Conservation (phyloP, 2,113 vertebrate species). For the Prionailurus viverrinus region DNA sequence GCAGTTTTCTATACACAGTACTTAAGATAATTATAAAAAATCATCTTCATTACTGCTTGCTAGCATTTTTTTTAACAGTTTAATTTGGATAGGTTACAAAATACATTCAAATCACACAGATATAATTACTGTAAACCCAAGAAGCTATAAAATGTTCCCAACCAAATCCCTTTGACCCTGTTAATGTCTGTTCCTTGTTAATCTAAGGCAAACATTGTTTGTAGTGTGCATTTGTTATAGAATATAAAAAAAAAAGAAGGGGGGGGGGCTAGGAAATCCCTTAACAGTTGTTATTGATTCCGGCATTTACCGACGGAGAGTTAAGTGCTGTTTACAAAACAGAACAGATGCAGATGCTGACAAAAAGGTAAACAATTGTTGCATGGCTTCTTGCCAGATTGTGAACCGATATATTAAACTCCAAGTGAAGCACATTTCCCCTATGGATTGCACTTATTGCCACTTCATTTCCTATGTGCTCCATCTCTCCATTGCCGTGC, state of each 20-base stretch:
- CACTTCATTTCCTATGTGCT: conserved; percentile 98
- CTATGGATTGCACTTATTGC: conserved; percentile 98
- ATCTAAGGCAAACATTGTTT: conserved; percentile 91
- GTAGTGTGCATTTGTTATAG: conserved; percentile 85
- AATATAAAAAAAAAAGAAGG: conserved; percentile 86
- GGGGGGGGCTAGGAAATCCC: conserved; percentile 92
- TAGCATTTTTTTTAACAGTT: conserved; percentile 88
- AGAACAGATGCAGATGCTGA: conserved; percentile 99
- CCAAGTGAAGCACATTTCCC: conserved; percentile 98
- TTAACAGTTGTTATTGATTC: conserved; percentile 99
- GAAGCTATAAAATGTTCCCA: conserved; percentile 88
- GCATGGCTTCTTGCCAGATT: conserved; percentile 97
- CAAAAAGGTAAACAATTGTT: conserved; percentile 99
- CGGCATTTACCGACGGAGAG: conserved; percentile 95
- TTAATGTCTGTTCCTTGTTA: conserved; percentile 89
- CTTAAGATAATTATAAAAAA: conserved; percentile 90
- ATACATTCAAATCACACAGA: conserved; percentile 87
- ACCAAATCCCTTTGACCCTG: conserved; percentile 90
- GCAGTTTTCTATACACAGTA: conserved; percentile 88
- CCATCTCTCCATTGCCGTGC: conserved; percentile 86
- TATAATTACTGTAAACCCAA: conserved; percentile 87
- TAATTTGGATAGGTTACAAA: conserved; percentile 90
- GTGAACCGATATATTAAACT: conserved; percentile 98
- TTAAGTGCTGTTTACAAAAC: conserved; percentile 99
- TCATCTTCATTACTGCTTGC: conserved; percentile 88